Base-by-base conservation (phyloP, 2,113 vertebrate genomes). In the Brienomyrus longianalis region DNA sequence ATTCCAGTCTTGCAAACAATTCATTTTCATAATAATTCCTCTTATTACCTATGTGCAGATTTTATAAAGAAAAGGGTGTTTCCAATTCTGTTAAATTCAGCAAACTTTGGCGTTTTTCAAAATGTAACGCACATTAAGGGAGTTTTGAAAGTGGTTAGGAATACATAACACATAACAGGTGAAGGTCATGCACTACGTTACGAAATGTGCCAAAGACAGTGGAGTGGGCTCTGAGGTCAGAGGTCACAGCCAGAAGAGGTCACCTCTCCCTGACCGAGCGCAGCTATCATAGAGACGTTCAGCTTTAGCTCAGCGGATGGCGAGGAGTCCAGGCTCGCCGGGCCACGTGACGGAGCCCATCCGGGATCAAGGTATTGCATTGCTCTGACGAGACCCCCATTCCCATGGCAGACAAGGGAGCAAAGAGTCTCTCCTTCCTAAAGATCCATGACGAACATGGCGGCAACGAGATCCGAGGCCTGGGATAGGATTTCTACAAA, bases 401-500 rank as follows among this genome's bases (percentile, higher is more conserved):
- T 87, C 88, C 52, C 88, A 27, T 74, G 47, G 83, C 83, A 87
- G 88, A 88, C 86, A 85, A 83, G 84, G 50, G 87, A 87, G 89
- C 27, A 85, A 62, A 92, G 94, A 93, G 92, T 95, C 93, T 95
- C 94, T 88, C 92, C 95, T 94, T 95, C 94, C 94, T 95, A 94
- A 96, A 96, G 95, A 95, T 95, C 94, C 93, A 93, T 94, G 92
- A 94, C 94, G 95, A 91, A 95, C 93, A 95, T 95, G 94, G 95
- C 95, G 95, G 96, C 94, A 96, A 96, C 94, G 91, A 93, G 93
- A 94, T 94, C 95, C 93, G 91, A 89, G 50, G 95, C 93, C 94
- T 92, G 93, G 95, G 92, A 95, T 92, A 96, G 94, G 94, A 96
- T 97, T 97, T 97, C 96, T 90, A 93, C 93, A 92, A 93, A 93